Evolutionary conservation across 2,797 vertebrate species (phyloP), one percentile per base, ranked within the genome.

Genomic region (Lepilemur ruficaudatus): DNA sequence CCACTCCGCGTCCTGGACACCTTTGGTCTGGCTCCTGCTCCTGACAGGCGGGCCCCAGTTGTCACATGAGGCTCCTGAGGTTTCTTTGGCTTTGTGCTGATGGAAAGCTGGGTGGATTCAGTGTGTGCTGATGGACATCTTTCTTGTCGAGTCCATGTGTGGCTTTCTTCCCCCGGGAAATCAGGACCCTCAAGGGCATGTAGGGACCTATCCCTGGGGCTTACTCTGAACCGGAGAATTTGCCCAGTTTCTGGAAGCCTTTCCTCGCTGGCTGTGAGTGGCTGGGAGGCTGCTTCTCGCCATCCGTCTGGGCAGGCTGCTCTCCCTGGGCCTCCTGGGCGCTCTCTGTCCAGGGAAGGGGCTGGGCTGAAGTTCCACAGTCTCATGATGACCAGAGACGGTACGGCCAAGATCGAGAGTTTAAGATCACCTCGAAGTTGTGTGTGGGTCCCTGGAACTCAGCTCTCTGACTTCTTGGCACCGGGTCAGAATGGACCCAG

Each of bases 51-150:
- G 10, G 22, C 30, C 25, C 38, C 0, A 35, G 17, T 30, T 43
- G 67, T 89, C 52, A 2, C 0, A 30, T 48, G 87, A 76, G 7
- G 4, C 70, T 82, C 57, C 50, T 30, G 63, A 67, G 46, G 22
- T 52, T 78, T 32, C 65, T 52, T 52, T 79, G 65, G 50, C 41
- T 78, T 79, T 7, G 9, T n/a, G 55, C 46, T 30, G 13, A 28
- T 14, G 67, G 48, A 41, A 63, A 50, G 43, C 55, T 11, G 10
- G 50, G 43, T 7, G 2, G 38, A 17, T 7, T 63, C 12, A 3
- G 0, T 1, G 0, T 46, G 18, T 28, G 35, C 17, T 3, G 30
- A 28, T 76, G 38, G 48, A 7, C 0, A 0, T 41, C 30, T 81
- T 38, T 61, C 14, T 48, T 67, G 18, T 48, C 2, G 2, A 52